Evolutionary conservation across 1,140 invertebrate species (phyloP).

Genomic region (Stenopsyche tienmushanensis): DNA sequence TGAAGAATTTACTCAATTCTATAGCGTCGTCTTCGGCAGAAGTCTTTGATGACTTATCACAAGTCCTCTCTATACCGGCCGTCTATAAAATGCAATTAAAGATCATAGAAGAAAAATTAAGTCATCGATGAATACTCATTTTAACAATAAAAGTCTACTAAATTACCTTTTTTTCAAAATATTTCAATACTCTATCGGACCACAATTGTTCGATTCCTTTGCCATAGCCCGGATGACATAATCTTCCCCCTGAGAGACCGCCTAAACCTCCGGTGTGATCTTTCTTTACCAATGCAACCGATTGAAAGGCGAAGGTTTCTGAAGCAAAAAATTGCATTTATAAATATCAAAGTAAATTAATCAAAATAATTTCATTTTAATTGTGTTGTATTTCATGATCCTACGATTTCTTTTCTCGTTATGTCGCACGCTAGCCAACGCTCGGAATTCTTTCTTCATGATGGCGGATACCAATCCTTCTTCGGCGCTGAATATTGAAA

Average conservation of each 20-base stretch:
- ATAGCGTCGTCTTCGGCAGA: slow-evolving; percentile 59
- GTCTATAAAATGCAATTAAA: too few species aligned
- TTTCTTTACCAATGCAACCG: slow-evolving; percentile 58
- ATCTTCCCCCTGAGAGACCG: slow-evolving; percentile 53
- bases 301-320: slow-evolving; percentile 59
- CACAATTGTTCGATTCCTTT: slow-evolving; percentile 53
- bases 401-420: slow-evolving; percentile 45
- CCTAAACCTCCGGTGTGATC: slow-evolving; percentile 48
- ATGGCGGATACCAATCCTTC: slow-evolving; percentile 56
- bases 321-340: slow-evolving; percentile 27
- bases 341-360: not conserved
- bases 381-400: slow-evolving; percentile 7
- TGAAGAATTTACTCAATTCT: slow-evolving; percentile 59
- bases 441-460: slow-evolving; percentile 47
- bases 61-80: slow-evolving; percentile 30
- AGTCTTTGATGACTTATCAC: slow-evolving; percentile 45
- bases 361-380: not conserved
- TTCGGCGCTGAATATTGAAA: slow-evolving; percentile 59
- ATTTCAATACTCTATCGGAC: slow-evolving; percentile 60
- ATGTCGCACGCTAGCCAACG: slow-evolving; percentile 55
- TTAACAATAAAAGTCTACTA: not conserved
- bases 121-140: too few species aligned
- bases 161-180: slow-evolving; percentile 56
- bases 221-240: slow-evolving; percentile 65
- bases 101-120: not conserved